Evolutionary conservation across 2,888 invertebrate species (phyloP), one percentile per base, ranked within the genome.

Genomic region (Scaptodrosophila latifasciaeformis): DNA sequence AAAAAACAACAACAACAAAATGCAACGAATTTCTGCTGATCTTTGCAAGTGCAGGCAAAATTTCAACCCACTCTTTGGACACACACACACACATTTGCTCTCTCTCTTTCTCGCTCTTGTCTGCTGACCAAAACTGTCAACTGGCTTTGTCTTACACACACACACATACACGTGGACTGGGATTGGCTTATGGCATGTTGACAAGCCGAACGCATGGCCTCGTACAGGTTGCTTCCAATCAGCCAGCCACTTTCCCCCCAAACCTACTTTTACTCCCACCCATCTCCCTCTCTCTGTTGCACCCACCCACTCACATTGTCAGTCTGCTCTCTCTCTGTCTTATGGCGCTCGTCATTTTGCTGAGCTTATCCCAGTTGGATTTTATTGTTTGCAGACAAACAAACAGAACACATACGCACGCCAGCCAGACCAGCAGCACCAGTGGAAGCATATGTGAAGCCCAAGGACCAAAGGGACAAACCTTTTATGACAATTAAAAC

Each of bases 401-500:
- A 13, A 27, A 45, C 53, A 29, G 21, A 50, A 46, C 43, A 39
- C 45, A 49, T 52, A 58, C 50, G 30, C 39, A 40, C 49, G 31
- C 43, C 31, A 37, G 40, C n/a, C 19, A 40, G n/a, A 18, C 1
- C 12, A 10, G 10, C 42, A 42, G 7, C 10, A 15, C 15, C 37
- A 37, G 24, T 47, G 51, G 30, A 24, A 37, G 53, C n/a, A n/a
- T 9, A 17, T 30, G 30, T 29, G 43, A 35, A 18, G n/a, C 35
- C 35, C 37, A 31, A 34, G 13, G 13, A 48, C 54, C 59, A 62
- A 62, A 72, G 52, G 57, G 53, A 64, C 65, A 82, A 82, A 81
- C 83, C 84, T 86, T 84, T 85, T 84, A 86, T 82, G 81, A 81
- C 86, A 86, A 86, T 86, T 86, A 85, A 86, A 85, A 86, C 81